Evolutionary conservation across 2,797 vertebrate species (phyloP).

Genomic region (Sebastes oblongus): DNA sequence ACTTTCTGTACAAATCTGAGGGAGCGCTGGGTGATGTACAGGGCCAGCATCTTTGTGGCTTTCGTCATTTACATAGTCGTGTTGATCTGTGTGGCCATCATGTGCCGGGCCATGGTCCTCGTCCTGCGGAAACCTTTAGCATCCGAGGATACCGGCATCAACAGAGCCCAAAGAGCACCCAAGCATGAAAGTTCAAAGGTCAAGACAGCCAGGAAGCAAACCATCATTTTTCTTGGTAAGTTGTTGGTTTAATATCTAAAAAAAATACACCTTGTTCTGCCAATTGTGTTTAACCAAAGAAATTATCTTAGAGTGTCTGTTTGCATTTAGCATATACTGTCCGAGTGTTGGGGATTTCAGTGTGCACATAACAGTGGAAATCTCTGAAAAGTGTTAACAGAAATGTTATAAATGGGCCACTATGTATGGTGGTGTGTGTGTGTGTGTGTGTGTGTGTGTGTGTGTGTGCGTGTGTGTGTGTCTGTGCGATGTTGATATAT

Average conservation of each 20-base stretch:
- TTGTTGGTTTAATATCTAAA: neutral
- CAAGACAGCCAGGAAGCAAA: constrained; percentile 89
- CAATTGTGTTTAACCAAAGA: neutral
- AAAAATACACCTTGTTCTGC: neutral
- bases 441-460: neutral
- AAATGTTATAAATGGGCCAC: neutral
- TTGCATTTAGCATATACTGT: neutral
- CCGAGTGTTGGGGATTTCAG: neutral
- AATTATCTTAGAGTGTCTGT: neutral
- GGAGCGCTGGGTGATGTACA: constrained; percentile 87
- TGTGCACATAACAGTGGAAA: neutral
- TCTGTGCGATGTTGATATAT: neutral
- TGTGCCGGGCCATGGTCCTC: constrained; percentile 92
- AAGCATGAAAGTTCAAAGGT: constrained; percentile 79
- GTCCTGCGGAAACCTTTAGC: constrained; percentile 77
- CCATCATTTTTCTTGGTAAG: constrained; percentile 93
- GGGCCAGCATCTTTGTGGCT: constrained; percentile 86
- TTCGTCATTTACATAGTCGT: constrained; percentile 89
- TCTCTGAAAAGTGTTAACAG: neutral
- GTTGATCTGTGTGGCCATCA: constrained; percentile 85
- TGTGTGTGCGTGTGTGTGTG: neutral
- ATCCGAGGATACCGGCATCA: neutral
- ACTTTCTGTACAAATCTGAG: constrained; percentile 93
- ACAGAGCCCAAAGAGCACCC: neutral
- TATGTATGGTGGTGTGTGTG: neutral